Evolutionary conservation across 2,797 vertebrate species (phyloP), one percentile per base, ranked within the genome.

Genomic region (Tachyglossus aculeatus): DNA sequence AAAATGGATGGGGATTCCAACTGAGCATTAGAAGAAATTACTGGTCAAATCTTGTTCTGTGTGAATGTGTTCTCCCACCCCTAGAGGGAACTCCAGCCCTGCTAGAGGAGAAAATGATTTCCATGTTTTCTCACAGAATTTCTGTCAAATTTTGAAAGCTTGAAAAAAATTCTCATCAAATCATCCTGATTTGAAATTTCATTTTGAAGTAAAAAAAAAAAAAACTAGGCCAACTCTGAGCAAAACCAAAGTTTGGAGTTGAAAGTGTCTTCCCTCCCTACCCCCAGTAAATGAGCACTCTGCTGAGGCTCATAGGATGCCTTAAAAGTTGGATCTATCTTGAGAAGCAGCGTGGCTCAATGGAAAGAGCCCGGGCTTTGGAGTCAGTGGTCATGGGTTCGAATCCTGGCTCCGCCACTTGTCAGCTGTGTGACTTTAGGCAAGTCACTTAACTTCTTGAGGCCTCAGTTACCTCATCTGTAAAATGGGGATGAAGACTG

Each of bases 161-260:
- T 40, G 24, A n/a, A 22, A 38, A n/a, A 40, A 31, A 36, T 25
- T n/a, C 25, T 50, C 18, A 29, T 34, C 22, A 25, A 62, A 9
- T 3, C 38, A 56, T 38, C 44, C 38, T 69, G 63, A 55, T 66
- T 61, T 71, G 56, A 72, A 79, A 77, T 81, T 83, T 72, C 60
- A 55, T 81, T 86, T 79, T 79, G 60, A 67, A 61, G 25, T 72
- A 74, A 57, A 54, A n/a, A 67, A 61, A 25, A 72, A 74, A 57
- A 54, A n/a, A 45, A 37, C 43, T 61, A 40, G n/a, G 60, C 41
- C 58, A 38, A 50, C 44, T 74, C 52, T 22, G 39, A 74, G 51
- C 39, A 81, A 40, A 57, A 56, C 73, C 71, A 45, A 43, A 54
- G 44, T 69, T 63, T 74, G 60, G 53, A 51, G 50, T 47, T 64